Base-by-base conservation (phyloP, 2,888 invertebrate genomes). In the Dioctria rufipes region DNA sequence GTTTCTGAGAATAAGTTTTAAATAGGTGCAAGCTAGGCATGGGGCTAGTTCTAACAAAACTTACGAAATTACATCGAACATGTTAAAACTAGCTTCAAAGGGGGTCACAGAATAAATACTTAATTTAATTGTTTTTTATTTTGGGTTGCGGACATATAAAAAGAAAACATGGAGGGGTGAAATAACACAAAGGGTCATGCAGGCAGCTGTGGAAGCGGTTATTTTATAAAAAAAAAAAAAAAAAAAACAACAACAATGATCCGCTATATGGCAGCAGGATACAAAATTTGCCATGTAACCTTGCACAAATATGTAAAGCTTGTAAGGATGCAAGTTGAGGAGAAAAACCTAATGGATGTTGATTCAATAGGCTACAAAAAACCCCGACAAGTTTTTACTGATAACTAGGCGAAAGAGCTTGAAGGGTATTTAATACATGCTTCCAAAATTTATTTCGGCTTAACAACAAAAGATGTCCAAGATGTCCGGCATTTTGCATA, bases 71-170 rank as follows among this genome's bases (percentile, higher is more conserved):
- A 46, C 46, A 5, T 46, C 54, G 6, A 54, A 54, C 54, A 54
- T 54, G 6, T 54, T 54, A 54, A 11, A 54, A 54, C 54, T 54
- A 54, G 54, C 54, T 11, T 11, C 54, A 54, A 54, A 54, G 11
- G 54, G 54, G 54, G n/a, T 54, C 54, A 54, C 9, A 54, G 54
- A 54, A 54, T 54, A 54, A 54, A 54, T 54, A 54, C 54, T 54
- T 54, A 54, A 54, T 54, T 54, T 54, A 9, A 54, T 11, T 54
- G 54, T 9, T 54, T 46, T 46, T 46, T 46, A 46, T 46, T 46
- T 46, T 46, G 46, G 46, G 8, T 46, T 46, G 46, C 8, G 46
- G 46, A 46, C 46, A 46, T 46, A 46, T 46, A 46, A 46, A 46
- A 46, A 46, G 46, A 46, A 46, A 46, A 46, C 46, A 46, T 2